A percentile compares a stretch with the other conserved stretches of the same genome.
Conservation (phyloP, 2,113 vertebrate genomes). For the Notechis scutatus region DNA sequence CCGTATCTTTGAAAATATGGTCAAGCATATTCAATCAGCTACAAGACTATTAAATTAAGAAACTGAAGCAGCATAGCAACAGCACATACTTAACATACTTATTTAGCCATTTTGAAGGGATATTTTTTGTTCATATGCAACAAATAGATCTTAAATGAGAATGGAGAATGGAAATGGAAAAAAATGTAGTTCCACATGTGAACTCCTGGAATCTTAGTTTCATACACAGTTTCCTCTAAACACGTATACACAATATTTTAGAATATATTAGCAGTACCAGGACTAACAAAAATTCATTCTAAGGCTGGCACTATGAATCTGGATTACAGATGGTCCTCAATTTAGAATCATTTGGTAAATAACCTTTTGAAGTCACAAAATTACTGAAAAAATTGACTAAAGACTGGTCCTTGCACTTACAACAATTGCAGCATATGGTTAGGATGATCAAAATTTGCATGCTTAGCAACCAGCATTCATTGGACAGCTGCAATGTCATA, state of each 20-base stretch:
- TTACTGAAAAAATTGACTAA: neutral
- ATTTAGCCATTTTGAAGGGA: neutral
- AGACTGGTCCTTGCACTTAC: neutral
- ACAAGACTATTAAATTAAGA: neutral
- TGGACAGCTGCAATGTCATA: neutral
- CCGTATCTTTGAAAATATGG: neutral
- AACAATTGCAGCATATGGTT: neutral
- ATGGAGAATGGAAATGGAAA: neutral
- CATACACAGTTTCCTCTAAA: neutral
- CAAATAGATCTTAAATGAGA: neutral
- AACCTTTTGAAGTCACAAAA: neutral
- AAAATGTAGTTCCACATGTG: neutral
- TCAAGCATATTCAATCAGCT: neutral
- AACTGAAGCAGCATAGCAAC: neutral
- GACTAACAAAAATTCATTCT: neutral
- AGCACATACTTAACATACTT: neutral
- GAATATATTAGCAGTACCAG: neutral
- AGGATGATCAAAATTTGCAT: neutral
- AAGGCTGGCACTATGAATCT: neutral
- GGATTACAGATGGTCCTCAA: neutral
- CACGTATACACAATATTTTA: neutral
- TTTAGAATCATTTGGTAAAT: neutral
- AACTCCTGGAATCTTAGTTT: neutral
- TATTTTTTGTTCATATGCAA: neutral
- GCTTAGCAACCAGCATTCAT: neutral